Conservation (phyloP, 2,113 vertebrate species). For the Leptobrachium ailaonicum region DNA sequence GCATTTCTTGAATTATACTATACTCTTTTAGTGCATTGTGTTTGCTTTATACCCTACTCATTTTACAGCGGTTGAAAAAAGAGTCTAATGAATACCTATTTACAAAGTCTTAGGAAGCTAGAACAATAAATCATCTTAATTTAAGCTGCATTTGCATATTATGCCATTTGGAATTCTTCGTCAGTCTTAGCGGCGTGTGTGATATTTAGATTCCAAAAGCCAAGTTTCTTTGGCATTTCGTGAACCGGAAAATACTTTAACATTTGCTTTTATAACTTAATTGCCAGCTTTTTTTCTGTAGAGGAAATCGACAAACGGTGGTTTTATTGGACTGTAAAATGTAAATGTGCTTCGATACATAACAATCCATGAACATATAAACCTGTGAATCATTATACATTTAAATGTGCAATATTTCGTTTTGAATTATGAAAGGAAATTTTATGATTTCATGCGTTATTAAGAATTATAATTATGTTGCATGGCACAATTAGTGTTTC, state of each 20-base stretch:
- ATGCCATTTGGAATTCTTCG: conserved; percentile 23
- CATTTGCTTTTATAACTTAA: conserved; percentile 25
- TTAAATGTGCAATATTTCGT: not conserved
- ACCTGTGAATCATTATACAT: not conserved
- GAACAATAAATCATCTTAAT: not conserved
- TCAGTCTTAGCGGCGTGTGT: conserved; percentile 15
- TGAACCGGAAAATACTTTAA: conserved; percentile 2
- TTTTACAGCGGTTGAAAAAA: no score
- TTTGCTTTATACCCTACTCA: no score
- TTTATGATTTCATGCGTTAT: not conserved
- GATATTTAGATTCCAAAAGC: conserved; percentile 30
- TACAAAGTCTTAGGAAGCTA: not conserved
- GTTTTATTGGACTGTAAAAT: conserved; percentile 16
- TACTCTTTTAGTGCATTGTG: no score
- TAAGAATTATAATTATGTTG: not conserved
- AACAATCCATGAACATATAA: not conserved
- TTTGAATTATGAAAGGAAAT: not conserved
- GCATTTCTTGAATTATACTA: no score
- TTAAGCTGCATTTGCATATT: conserved; percentile 12
- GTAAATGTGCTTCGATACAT: not conserved
- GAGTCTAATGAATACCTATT: not conserved
- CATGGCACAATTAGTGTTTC: not conserved
- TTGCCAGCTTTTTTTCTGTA: conserved; percentile 14
- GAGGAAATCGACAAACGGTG: not conserved
- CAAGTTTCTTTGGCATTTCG: conserved; percentile 27